Evolutionary conservation across 2,888 invertebrate species (phyloP).

Genomic region (Meliscaeva auricollis): DNA sequence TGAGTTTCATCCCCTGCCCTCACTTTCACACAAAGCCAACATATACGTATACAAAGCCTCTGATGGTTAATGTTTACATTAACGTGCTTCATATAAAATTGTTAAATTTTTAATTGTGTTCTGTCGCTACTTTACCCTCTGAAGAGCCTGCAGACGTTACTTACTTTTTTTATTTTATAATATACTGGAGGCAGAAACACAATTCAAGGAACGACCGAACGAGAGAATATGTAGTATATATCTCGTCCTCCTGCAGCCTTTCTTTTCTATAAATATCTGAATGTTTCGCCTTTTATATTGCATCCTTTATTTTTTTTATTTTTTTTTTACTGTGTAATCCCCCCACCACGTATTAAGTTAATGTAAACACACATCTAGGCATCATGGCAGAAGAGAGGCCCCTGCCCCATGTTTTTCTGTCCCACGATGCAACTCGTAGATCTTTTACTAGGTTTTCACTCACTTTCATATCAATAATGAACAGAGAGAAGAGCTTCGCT

Average conservation of each 20-base stretch:
- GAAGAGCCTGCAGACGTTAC: constrained; percentile 73
- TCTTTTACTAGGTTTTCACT: constrained; percentile 71
- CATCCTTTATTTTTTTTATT: constrained; percentile 59
- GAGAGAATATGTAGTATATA: constrained; percentile 2
- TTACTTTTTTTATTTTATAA: constrained; percentile 71
- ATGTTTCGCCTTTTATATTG: constrained; percentile 71
- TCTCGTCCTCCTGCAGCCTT: constrained; percentile 52
- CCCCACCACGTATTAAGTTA: constrained; percentile 61
- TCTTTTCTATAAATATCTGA: constrained; percentile 75
- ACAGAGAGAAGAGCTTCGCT: constrained; percentile 61
- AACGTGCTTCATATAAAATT: constrained; percentile 74
- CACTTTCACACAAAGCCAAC: background rate
- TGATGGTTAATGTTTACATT: constrained; percentile 72
- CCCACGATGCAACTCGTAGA: constrained; percentile 48
- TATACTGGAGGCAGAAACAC: constrained; percentile 45
- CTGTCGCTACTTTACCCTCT: constrained; percentile 72
- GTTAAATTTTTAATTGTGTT: constrained; percentile 76
- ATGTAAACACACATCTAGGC: constrained; percentile 69
- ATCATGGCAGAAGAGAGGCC: background rate
- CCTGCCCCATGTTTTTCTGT: background rate
- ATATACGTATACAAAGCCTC: background rate
- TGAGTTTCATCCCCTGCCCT: background rate
- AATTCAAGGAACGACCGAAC: constrained; percentile 23
- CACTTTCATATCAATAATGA: constrained; percentile 75
- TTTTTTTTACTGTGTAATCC: constrained; percentile 11